Conservation (phyloP, 2,113 vertebrate genomes). For the Cygnus buccinator region DNA sequence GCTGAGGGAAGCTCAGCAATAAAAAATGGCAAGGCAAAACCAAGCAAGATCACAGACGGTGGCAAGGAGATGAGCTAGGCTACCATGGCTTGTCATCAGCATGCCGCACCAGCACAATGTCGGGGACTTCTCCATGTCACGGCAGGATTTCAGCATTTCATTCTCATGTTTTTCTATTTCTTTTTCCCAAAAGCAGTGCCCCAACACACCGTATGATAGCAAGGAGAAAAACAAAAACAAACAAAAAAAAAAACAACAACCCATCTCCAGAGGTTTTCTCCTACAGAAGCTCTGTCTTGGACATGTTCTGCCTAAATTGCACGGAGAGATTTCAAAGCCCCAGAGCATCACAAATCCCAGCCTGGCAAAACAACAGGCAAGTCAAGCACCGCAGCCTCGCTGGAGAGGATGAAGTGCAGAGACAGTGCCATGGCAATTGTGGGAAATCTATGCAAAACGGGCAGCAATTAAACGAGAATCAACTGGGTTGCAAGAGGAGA, state of each 20-base stretch:
- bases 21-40: neutral
- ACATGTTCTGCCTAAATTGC: neutral
- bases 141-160: neutral
- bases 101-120: neutral
- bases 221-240: neutral
- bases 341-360: neutral
- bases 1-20: neutral
- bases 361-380: neutral
- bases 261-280: neutral
- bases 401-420: neutral
- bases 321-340: neutral
- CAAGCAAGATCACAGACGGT: neutral
- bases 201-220: neutral
- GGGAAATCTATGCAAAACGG: conserved; percentile 21
- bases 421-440: neutral
- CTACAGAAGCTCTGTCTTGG: neutral
- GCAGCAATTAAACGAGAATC: conserved; percentile 57
- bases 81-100: neutral
- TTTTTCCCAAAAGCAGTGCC: neutral
- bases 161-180: neutral
- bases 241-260: too few species aligned
- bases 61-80: neutral
- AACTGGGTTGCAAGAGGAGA: neutral
- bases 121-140: neutral
- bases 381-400: neutral